These are phyloP conservation scores for Drosophila gunungcola DNA, from an alignment of 1,140 invertebrate genomes.

Conservation along the genomic window DNA sequence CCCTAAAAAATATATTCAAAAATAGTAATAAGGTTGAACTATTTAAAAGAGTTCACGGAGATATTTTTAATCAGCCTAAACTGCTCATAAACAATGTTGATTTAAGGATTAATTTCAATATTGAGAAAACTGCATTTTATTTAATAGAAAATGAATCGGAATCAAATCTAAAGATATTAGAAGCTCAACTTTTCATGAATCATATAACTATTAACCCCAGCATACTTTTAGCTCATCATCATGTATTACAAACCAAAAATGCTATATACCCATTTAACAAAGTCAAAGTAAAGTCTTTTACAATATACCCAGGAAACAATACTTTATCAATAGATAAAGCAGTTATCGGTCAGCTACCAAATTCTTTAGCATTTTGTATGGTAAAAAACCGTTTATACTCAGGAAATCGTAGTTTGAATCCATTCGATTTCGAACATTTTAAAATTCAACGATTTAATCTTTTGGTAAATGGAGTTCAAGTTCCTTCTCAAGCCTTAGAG, in stretches of 20 bases:
- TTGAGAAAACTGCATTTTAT: conserved; percentile 9
- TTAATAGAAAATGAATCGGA: conserved; percentile 1
- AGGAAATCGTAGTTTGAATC: background rate
- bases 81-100: background rate
- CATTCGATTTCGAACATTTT: conserved; percentile 1
- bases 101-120: conserved; percentile 2
- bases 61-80: too few relatives aligned
- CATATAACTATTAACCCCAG: background rate
- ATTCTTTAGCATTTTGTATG: background rate
- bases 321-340: background rate
- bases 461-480: conserved; percentile 5
- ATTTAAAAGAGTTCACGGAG: too few relatives aligned
- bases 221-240: background rate
- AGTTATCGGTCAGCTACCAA: background rate
- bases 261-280: conserved; percentile 3
- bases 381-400: background rate
- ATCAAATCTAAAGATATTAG: conserved; percentile 9
- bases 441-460: conserved; percentile 8
- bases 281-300: background rate
- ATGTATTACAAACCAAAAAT: conserved; percentile 12
- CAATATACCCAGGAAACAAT: conserved; percentile 7
- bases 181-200: conserved; percentile 9
- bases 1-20: too few relatives aligned
- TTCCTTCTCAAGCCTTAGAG: conserved; percentile 1
- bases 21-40: too few relatives aligned